Percentiles rank a stretch among this genome's conserved stretches.
Evolutionary conservation across 1,140 invertebrate species (phyloP).

Genomic region (Atta texana): DNA sequence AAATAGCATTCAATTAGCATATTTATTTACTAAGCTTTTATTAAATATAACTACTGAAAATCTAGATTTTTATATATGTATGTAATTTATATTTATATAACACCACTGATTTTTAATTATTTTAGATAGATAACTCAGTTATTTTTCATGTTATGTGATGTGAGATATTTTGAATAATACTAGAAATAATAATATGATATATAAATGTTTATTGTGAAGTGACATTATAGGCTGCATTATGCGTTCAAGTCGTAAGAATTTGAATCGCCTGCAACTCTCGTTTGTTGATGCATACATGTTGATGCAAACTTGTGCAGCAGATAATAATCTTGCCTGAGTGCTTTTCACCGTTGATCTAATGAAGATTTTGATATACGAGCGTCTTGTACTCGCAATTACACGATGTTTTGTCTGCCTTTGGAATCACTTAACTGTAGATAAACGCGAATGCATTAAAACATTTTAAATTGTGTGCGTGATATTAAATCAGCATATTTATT

Average conservation of each 20-base stretch:
- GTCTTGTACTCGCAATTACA: conserved; percentile 21
- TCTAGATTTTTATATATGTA: not conserved
- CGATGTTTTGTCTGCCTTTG: conserved; percentile 35
- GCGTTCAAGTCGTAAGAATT: not conserved
- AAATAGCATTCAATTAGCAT: not conserved
- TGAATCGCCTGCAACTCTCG: conserved; percentile 6
- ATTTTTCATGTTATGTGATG: not conserved
- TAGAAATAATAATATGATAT: conserved; percentile 17
- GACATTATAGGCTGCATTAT: not conserved
- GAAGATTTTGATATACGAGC: conserved; percentile 70
- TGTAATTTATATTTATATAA: not conserved
- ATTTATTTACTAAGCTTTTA: not conserved
- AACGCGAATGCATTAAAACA: conserved; percentile 35
- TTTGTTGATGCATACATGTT: conserved; percentile 37
- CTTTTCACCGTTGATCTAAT: conserved; percentile 52
- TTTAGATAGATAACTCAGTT: not conserved
- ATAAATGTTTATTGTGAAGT: conserved; percentile 9
- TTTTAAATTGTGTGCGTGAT: not conserved
- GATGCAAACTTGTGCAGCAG: conserved; percentile 50
- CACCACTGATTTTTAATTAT: not conserved
- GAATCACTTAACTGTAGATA: conserved; percentile 55
- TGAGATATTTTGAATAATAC: not conserved
- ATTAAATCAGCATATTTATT: conserved; percentile 1
- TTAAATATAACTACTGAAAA: not conserved
- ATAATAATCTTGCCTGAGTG: conserved; percentile 67